Evolutionary conservation across 2,888 invertebrate species (phyloP), one percentile per base, ranked within the genome.

Genomic region (Apeira syringaria): DNA sequence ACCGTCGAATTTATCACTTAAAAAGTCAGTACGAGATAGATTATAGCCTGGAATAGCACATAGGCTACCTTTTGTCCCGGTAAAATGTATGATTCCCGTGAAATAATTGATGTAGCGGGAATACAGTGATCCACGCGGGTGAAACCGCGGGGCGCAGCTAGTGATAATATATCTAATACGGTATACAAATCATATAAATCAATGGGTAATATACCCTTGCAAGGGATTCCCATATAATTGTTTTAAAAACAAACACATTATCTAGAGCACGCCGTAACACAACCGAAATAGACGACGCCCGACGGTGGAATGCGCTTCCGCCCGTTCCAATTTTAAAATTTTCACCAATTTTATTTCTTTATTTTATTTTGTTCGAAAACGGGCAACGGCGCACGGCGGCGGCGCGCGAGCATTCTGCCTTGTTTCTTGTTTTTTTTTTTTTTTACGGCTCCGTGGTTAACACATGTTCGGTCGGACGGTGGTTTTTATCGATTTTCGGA

Each of bases 231-330:
- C 33, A 17, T n/a, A 15, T 37, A 30, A 32, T 41, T 51, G 46
- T 43, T 43, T 50, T 47, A 26, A 50, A 29, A 50, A 47, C 43
- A 59, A 57, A 58, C 48, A 25, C 39, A 32, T 52, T 42, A 45
- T 40, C 59, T 54, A 47, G 54, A 53, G 45, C 56, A 47, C 37
- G 29, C 50, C 45, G 34, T 50, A 53, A 53, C 59, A 61, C 65
- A 65, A 69, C 73, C 63, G 65, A 76, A 74, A 73, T 78, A 78
- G 75, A 64, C 61, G 54, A 55, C 57, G 67, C 40, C 53, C 63
- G 61, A 49, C 42, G 53, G 41, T 10, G 74, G 76, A 74, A 77
- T 77, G 74, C 64, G 66, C 75, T 77, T 76, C 76, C 77, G 74
- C 60, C 51, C 63, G 68, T 66, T 74, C 75, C 70, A 69, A 67